These are phyloP conservation scores for Hippoglossus hippoglossus DNA, from an alignment of 2,797 vertebrate genomes.

Conservation along the genomic window DNA sequence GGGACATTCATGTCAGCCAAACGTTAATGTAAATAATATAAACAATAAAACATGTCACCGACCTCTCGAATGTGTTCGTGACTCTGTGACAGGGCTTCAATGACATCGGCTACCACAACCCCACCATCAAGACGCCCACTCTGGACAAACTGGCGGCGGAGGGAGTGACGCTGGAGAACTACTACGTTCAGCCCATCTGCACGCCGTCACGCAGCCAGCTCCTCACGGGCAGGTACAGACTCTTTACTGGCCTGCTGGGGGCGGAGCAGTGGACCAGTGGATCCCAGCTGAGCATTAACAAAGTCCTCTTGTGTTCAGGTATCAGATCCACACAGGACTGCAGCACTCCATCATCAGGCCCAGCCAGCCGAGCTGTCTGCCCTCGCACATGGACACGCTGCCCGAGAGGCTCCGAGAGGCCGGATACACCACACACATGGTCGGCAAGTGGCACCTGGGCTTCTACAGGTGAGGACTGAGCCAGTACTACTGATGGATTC, in stretches of 20 bases:
- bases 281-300: background rate
- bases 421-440: conserved; percentile 95
- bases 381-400: conserved; percentile 90
- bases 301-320: conserved; percentile 76
- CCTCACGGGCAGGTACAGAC: conserved; percentile 90
- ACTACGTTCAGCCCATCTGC: conserved; percentile 98
- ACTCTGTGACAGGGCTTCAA: conserved; percentile 86
- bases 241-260: too few species aligned
- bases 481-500: background rate
- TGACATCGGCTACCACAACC: conserved; percentile 95
- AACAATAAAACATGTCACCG: too few species aligned
- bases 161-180: conserved; percentile 95
- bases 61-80: conserved; percentile 40
- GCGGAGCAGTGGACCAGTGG: background rate
- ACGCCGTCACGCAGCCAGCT: conserved; percentile 97
- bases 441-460: conserved; percentile 98
- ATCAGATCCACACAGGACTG: conserved; percentile 97
- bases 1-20: background rate
- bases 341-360: conserved; percentile 98
- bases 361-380: conserved; percentile 95
- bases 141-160: conserved; percentile 94
- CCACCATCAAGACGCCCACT: conserved; percentile 92
- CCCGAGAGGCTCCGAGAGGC: conserved; percentile 93
- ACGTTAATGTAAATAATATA: background rate
- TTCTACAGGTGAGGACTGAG: conserved; percentile 89